Percentiles rank a stretch among this genome's conserved stretches.
Conservation (phyloP, 2,797 vertebrate genomes). For the Poeciliopsis gracilis region DNA sequence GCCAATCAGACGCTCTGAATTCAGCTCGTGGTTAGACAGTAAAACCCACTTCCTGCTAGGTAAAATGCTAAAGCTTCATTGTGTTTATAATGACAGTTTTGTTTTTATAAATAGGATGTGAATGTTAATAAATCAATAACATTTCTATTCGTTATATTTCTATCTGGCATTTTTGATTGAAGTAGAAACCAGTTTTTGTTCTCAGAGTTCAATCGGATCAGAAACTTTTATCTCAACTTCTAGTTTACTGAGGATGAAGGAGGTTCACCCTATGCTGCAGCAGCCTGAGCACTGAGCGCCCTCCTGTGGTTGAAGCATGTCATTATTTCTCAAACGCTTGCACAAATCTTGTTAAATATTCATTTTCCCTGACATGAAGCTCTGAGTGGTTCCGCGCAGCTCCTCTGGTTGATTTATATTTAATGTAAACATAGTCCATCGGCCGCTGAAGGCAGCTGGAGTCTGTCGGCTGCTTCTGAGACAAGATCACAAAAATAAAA, state of each 20-base stretch:
- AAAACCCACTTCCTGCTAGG: conserved; percentile 6
- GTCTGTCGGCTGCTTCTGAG: neutral
- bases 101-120: conserved; percentile 5
- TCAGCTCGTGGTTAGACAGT: neutral
- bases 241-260: conserved; percentile 22
- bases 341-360: neutral
- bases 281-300: conserved; percentile 54
- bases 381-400: neutral
- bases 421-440: neutral
- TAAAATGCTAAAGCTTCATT: conserved; percentile 40
- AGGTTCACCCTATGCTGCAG: neutral
- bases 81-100: neutral
- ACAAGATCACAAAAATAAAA: neutral
- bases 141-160: neutral
- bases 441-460: neutral
- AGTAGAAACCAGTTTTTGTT: neutral
- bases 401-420: neutral
- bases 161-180: neutral
- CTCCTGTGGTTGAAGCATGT: conserved; percentile 62
- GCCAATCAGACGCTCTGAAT: neutral
- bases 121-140: conserved; percentile 12
- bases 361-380: neutral
- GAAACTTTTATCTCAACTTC: neutral
- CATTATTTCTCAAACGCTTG: neutral
- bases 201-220: neutral